Evolutionary conservation across 2,888 invertebrate species (phyloP), one percentile per base, ranked within the genome.

Genomic region (Enchytraeus crypticus): DNA sequence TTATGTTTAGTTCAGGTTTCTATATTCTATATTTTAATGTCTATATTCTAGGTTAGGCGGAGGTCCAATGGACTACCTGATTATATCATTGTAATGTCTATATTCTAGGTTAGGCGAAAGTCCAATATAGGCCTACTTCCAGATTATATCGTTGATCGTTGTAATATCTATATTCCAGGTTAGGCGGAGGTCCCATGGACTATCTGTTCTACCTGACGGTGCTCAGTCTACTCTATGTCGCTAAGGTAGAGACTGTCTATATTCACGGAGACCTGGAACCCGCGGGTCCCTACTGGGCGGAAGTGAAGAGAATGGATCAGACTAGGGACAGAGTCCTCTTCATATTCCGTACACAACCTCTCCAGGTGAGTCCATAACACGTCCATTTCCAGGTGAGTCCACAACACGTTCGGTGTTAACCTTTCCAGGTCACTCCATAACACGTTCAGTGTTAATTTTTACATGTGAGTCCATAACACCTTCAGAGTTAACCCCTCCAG

Each of bases 181-280:
- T 74, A 60, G 72, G 72, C 0, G 64, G 64, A 3, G 65, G 67
- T 21, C 61, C 68, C 26, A 70, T 76, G 70, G 69, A 71, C 32
- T 74, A 72, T 60, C 66, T 73, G 43, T 74, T 74, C 71, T 76
- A 73, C 65, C 64, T 76, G 4, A 74, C 74, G 58, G 68, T 73
- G 14, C 57, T 74, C 3, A 75, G 75, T 61, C 65, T 73, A 4
- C 65, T 76, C 1, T 70, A 70, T 53, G 70, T 76, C 23, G 61
- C 72, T 8, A 69, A 72, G 47, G 70, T 74, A 23, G 71, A 73
- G n/a, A 64, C 59, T 27, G 69, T 76, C 2, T 73, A 69, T 59
- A 71, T 76, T n/a, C 74, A 76, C 63, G 70, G 73, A 0, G 73
- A 76, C 59, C 57, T 64, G 5, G 60, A 62, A 30, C 69, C 74